phyloP scores from a whole-genome alignment of 1,140 invertebrate species.

The Adelges cooleyi region DNA sequence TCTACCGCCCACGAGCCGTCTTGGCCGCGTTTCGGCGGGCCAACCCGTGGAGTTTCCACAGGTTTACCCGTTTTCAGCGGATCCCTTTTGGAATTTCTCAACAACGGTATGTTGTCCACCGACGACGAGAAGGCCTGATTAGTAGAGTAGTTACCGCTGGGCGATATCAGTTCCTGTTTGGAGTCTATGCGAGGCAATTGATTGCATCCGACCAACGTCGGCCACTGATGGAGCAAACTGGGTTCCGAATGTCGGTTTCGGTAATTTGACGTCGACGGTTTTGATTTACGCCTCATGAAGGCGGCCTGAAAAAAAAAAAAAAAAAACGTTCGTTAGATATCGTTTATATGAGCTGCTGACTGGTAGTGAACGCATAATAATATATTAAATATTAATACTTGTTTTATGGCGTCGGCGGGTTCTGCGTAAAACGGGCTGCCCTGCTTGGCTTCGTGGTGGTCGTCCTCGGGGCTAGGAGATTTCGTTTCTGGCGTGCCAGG shows the following conservation, averaged over 20 bases:
- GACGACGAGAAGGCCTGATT: slow-evolving; percentile 48
- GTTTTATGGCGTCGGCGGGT: slow-evolving; percentile 70
- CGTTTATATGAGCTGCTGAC: too few relatives aligned
- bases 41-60: slow-evolving; percentile 53
- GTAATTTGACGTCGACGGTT: slow-evolving; percentile 40
- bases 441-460: slow-evolving; percentile 38
- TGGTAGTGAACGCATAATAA: too few relatives aligned
- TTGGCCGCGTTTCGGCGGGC: slow-evolving; percentile 33
- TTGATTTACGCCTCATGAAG: slow-evolving; percentile 32
- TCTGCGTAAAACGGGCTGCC: slow-evolving; percentile 84
- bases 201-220: slow-evolving; percentile 38
- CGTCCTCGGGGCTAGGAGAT: not conserved
- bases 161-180: slow-evolving; percentile 37
- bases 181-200: slow-evolving; percentile 47
- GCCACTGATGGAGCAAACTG: slow-evolving; percentile 44
- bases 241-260: slow-evolving; percentile 54
- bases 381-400: slow-evolving; percentile 33
- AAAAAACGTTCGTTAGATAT: too few relatives aligned
- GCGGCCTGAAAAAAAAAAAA: slow-evolving; percentile 31
- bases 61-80: slow-evolving; percentile 45
- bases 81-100: not conserved
- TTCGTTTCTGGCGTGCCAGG: not conserved
- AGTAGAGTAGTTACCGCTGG: slow-evolving; percentile 20
- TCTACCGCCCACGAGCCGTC: slow-evolving; percentile 70
- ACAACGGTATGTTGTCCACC: slow-evolving; percentile 46